phyloP scores from a whole-genome alignment of 1,140 invertebrate species.

The Apis florea region DNA sequence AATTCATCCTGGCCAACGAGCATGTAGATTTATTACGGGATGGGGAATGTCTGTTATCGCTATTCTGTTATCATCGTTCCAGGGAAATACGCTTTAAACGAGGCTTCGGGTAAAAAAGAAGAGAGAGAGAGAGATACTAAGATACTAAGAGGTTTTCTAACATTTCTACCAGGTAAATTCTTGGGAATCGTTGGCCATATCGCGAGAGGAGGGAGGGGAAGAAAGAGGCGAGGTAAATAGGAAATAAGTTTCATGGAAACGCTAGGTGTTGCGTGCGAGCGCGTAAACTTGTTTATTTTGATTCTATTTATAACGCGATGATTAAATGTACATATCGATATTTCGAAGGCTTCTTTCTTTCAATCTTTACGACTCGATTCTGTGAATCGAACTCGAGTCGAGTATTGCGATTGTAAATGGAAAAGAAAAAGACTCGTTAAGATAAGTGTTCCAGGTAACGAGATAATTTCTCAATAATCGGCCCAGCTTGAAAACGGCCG shows the following conservation, averaged over 20 bases:
- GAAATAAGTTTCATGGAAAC: not conserved
- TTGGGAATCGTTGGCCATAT: not conserved
- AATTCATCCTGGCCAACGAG: slow-evolving; percentile 47
- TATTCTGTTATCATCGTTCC: slow-evolving; percentile 6
- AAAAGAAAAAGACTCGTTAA: no score
- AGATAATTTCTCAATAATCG: not conserved
- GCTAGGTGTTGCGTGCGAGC: not conserved
- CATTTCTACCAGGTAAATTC: not conserved
- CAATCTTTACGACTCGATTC: no score
- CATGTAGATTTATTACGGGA: slow-evolving; percentile 35
- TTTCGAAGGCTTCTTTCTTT: no score
- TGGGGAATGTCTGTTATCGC: slow-evolving; percentile 41
- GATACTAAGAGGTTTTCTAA: no score
- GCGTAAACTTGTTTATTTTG: not conserved
- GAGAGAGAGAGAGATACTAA: no score
- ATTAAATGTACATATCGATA: no score
- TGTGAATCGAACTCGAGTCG: no score
- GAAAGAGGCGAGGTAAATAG: not conserved
- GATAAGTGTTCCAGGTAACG: no score
- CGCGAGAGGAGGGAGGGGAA: no score
- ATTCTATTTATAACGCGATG: not conserved
- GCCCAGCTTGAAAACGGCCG: not conserved
- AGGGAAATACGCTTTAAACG: not conserved
- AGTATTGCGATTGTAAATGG: no score
- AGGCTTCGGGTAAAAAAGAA: not conserved